Evolutionary conservation across 2,113 vertebrate species (phyloP), one percentile per base, ranked within the genome.

Genomic region (Lichenostomus cassidix): DNA sequence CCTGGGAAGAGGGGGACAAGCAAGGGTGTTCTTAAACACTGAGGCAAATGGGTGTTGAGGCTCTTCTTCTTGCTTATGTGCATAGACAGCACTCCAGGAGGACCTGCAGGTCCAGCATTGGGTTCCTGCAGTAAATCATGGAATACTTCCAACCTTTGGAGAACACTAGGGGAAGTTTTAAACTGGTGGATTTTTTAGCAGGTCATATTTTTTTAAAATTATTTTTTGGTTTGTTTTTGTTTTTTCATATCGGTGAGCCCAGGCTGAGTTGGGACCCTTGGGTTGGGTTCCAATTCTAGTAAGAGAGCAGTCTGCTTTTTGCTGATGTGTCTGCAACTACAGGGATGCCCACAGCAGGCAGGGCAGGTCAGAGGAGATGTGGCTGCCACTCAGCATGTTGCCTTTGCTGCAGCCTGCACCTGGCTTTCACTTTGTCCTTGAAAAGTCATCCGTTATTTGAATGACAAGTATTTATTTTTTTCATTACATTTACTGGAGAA

Each of bases 1-100:
- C 7, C 41, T 58, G 68, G 31, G 41, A 65, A 29, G 50, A 44
- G 20, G n/a, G 53, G 42, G n/a, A 37, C 12, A 3, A 3, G 14
- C 16, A 41, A 19, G 17, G 21, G 8, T 64, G 24, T 7, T 44
- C 29, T 85, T 21, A 65, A 62, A 37, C 22, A 53, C 53, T n/a
- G 69, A 67, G 28, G 24, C 20, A 62, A 4, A 16, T 9, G 55
- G 7, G 18, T 27, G 5, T 5, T 27, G 73, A 31, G 68, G n/a
- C 6, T 18, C 41, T 27, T 87, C 13, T 12, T 10, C 29, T 60
- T 27, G 19, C 4, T 3, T 7, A 18, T 3, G 0, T 2, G 0
- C 20, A 28, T 2, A 4, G 80, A 63, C 1, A 5, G 31, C 1
- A 2, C 35, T 41, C 47, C 9, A 15, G 56, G 28, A 71, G n/a